Evolutionary conservation across 2,113 vertebrate species (phyloP).

Genomic region (Sprattus sprattus): DNA sequence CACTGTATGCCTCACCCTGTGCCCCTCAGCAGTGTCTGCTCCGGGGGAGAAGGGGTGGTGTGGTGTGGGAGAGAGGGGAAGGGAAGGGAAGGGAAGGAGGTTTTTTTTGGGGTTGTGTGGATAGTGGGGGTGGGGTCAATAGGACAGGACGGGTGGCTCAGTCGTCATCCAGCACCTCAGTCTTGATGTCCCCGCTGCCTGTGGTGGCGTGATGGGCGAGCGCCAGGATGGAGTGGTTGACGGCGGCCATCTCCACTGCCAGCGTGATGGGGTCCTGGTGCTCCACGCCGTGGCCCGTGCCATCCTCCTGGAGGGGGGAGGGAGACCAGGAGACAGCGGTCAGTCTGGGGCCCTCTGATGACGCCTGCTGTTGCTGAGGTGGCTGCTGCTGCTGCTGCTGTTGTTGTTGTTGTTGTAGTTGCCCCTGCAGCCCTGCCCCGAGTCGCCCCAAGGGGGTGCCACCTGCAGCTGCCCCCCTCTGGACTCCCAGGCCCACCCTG

Average conservation of each 20-base stretch:
- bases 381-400: not conserved
- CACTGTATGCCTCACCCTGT: constrained; percentile 13
- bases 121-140: not conserved
- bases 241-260: constrained; percentile 88
- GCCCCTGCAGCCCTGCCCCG: constrained; percentile 45
- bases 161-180: constrained; percentile 92
- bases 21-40: not conserved
- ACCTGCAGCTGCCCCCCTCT: constrained; percentile 42
- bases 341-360: constrained; percentile 61
- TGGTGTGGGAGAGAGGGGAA: not conserved
- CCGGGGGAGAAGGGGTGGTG: constrained; percentile 6
- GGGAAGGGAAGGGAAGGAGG: not conserved
- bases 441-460: constrained; percentile 58
- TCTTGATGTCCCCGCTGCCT: constrained; percentile 82
- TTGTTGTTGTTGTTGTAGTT: constrained; percentile 35
- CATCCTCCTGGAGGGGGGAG: constrained; percentile 82
- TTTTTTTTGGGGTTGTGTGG: not conserved
- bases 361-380: constrained; percentile 2
- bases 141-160: constrained; percentile 62
- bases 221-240: constrained; percentile 86
- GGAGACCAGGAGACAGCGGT: constrained; percentile 70
- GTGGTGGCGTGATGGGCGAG: constrained; percentile 75
- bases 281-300: constrained; percentile 85
- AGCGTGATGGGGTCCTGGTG: constrained; percentile 88
- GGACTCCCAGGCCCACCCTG: constrained; percentile 56